These are phyloP conservation scores for Pristionchus arcanus DNA, from an alignment of 2,888 invertebrate genomes.

Conservation along the genomic window DNA sequence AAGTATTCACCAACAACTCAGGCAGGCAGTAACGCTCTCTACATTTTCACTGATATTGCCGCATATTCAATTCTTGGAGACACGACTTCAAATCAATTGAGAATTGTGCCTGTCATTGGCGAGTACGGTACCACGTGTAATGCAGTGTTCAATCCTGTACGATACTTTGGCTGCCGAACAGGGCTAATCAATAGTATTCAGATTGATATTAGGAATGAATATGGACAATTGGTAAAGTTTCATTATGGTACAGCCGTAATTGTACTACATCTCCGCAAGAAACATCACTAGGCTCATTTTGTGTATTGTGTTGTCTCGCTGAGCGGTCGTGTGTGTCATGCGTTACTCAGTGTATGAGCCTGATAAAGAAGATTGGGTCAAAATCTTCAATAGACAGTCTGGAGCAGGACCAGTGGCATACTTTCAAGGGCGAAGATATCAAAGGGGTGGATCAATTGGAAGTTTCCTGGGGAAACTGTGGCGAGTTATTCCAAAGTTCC, in stretches of 20 bases:
- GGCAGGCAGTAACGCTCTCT: neutral
- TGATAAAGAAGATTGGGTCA: too few species aligned
- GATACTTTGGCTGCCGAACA: neutral
- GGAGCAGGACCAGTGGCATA: too few species aligned
- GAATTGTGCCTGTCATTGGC: neutral
- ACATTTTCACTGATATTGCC: neutral
- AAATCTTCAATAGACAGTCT: too few species aligned
- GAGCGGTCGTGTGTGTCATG: too few species aligned
- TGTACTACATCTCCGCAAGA: neutral
- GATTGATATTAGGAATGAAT: neutral
- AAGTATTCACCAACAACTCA: neutral
- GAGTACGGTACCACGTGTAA: neutral
- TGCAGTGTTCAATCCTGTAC: neutral
- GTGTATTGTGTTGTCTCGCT: neutral
- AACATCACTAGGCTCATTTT: neutral
- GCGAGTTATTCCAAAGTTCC: too few species aligned
- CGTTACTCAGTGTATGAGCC: too few species aligned
- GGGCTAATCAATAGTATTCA: neutral
- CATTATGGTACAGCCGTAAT: neutral
- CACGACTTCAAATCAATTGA: neutral
- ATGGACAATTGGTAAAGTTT: neutral
- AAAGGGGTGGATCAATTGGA: too few species aligned
- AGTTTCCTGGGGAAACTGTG: too few species aligned
- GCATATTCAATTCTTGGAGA: neutral
- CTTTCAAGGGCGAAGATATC: too few species aligned